Evolutionary conservation across 2,113 vertebrate genomes (phyloP), one percentile per base, ranked within the genome.

Genomic region (Phrynosoma blainvillii): DNA sequence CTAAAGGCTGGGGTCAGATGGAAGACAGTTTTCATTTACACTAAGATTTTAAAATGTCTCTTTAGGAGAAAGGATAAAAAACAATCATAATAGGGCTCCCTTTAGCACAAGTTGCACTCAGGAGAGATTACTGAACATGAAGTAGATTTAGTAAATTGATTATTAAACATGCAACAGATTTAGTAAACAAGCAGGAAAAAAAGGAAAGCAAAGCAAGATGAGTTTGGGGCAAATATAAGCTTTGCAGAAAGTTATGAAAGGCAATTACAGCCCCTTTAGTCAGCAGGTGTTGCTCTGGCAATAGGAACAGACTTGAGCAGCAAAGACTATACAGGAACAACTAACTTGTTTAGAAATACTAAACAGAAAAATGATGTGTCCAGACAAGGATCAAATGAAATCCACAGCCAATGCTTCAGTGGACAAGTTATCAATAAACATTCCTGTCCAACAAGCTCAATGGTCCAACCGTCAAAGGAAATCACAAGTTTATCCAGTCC

Each of bases 281-380:
- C 93, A 93, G 93, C 93, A 94, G 93, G 92, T 95, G 93, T 86
- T 95, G 92, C 92, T 94, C 91, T 94, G 92, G 89, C 86, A 92
- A 93, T 80, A 87, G 87, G 23, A 88, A 92, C 84, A 79, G 84
- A 89, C 71, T 56, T 84, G 70, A 89, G 21, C 82, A 68, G 83
- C 10, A 83, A 93, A 90, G 87, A 30, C 89, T 66, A 52, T 52
- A 42, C 65, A 75, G 76, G 87, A 91, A 84, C 56, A 92, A 88
- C 18, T 30, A 77, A 90, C 89, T 73, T 52, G 65, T 40, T 82
- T 0, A 23, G 89, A 94, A 88, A 92, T 89, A 89, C 82, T 79
- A 70, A 89, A 86, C 36, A 42, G 91, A 89, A 76, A 89, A 92
- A 76, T 40, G 82, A 77, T 40, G 27, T 21, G 80, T 1, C 56